Conservation (phyloP, 2,113 vertebrate species). For the Meles meles region DNA sequence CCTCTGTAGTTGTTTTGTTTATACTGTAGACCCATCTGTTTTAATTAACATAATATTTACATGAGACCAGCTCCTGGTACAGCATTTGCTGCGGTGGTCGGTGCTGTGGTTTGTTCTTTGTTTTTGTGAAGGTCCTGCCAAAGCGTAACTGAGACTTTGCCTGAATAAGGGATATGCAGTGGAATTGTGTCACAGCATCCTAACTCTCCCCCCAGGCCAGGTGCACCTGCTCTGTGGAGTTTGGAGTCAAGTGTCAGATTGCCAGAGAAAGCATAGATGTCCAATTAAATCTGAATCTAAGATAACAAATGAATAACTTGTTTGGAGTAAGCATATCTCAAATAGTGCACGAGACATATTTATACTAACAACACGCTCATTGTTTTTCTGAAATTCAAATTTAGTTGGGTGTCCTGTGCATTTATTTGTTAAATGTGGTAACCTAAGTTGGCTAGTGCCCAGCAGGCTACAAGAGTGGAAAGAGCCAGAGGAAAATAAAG, state of each 20-base stretch:
- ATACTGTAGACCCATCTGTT: constrained; percentile 77
- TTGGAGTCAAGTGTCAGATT: background rate
- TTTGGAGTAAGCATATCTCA: background rate
- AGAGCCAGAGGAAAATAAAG: background rate
- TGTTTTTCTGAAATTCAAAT: constrained; percentile 3
- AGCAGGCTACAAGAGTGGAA: background rate
- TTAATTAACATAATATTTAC: constrained; percentile 84
- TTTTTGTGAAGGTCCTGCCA: background rate
- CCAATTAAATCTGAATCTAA: background rate
- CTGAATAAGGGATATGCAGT: background rate
- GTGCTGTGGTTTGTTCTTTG: constrained; percentile 31
- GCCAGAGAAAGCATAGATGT: background rate
- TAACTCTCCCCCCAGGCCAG: background rate
- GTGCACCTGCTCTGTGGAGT: background rate
- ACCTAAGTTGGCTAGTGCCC: background rate
- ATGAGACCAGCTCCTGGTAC: constrained; percentile 73
- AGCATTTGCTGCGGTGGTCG: constrained; percentile 54
- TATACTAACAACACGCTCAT: background rate
- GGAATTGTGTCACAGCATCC: background rate
- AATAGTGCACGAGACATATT: background rate
- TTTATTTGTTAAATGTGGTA: background rate
- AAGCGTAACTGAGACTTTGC: background rate
- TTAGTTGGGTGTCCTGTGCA: background rate
- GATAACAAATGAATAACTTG: background rate
- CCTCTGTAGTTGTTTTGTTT: constrained; percentile 81